Conservation (phyloP, 1,140 invertebrate species). For the Oedothorax gibbosus region DNA sequence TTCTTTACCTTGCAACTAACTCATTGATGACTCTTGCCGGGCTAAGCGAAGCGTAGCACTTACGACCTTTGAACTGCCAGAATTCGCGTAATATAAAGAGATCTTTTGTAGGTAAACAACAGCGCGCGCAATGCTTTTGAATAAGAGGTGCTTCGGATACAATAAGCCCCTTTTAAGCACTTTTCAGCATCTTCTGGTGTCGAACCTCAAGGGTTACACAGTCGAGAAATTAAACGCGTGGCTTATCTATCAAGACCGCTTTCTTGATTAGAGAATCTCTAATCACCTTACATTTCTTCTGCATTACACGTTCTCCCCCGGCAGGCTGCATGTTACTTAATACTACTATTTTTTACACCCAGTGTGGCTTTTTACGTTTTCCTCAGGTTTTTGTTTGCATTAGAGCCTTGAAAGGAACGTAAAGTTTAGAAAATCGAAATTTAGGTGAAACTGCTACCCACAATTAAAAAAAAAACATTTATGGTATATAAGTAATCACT, state of each 20-base stretch:
- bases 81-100: slow-evolving; percentile 22
- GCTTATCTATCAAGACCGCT: background rate
- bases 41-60: slow-evolving; percentile 49
- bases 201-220: background rate
- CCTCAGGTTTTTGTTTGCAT: no score
- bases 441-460: no score
- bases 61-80: slow-evolving; percentile 44
- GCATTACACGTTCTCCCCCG: no score
- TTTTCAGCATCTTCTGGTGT: slow-evolving; percentile 7
- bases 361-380: no score
- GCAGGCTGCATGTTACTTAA: no score
- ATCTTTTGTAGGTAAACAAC: slow-evolving; percentile 32
- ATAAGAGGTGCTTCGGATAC: slow-evolving; percentile 10
- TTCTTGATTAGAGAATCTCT: background rate
- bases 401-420: no score
- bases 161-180: slow-evolving; percentile 10
- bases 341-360: no score
- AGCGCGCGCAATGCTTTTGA: slow-evolving; percentile 16
- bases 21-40: slow-evolving; percentile 30
- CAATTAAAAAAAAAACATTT: no score
- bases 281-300: background rate
- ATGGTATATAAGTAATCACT: no score
- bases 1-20: slow-evolving; percentile 46
- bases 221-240: background rate
- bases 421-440: no score